phyloP scores from a whole-genome alignment of 2,113 vertebrate genomes.

The Pica pica region DNA sequence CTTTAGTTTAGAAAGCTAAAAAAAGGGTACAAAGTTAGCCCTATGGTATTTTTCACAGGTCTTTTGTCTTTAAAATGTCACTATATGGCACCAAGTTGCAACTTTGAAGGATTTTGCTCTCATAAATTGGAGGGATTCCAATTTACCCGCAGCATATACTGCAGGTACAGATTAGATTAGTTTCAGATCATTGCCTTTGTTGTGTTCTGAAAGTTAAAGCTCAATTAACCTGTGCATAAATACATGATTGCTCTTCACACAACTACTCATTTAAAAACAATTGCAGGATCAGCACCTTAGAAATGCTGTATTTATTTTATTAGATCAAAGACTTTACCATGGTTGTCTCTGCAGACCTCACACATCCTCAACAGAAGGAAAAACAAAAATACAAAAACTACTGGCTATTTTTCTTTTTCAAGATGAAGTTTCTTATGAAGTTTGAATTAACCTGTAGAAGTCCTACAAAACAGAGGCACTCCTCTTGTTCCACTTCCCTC shows the following conservation, averaged over 20 bases:
- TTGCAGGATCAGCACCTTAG: conserved; percentile 6
- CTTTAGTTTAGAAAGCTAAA: background rate
- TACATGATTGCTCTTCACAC: background rate
- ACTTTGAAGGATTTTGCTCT: background rate
- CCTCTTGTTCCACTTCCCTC: background rate
- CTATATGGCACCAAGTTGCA: background rate
- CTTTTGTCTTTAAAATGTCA: background rate
- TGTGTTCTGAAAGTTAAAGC: background rate
- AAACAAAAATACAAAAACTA: background rate
- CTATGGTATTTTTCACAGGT: background rate
- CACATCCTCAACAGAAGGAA: background rate
- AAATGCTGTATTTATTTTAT: background rate
- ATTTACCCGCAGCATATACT: background rate
- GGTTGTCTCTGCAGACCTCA: background rate
- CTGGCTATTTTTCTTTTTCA: background rate
- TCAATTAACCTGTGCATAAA: background rate
- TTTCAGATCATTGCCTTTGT: background rate
- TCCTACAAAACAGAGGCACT: background rate
- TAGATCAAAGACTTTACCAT: conserved; percentile 37
- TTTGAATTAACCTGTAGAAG: background rate
- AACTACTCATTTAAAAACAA: background rate
- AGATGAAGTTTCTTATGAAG: background rate
- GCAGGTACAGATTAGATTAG: background rate
- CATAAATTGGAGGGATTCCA: background rate
- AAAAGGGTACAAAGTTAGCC: background rate